Conservation (phyloP, 2,888 invertebrate species). For the Isotomurus palustris region DNA sequence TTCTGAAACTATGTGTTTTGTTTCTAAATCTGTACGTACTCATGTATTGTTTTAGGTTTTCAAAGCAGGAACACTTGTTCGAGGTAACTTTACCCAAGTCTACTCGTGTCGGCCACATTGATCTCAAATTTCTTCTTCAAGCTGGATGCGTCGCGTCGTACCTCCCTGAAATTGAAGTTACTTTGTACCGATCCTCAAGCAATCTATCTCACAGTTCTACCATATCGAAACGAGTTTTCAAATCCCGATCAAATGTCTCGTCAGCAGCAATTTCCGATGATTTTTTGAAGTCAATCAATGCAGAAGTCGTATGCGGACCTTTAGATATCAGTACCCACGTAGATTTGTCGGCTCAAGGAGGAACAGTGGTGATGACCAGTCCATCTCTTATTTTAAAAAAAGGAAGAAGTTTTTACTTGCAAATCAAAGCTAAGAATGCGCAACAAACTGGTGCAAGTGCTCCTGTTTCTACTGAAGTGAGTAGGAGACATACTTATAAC, state of each 20-base stretch:
- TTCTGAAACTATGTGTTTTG: neutral
- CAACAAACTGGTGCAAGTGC: too few relatives aligned
- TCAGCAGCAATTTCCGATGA: constrained; percentile 59
- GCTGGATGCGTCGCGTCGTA: constrained; percentile 61
- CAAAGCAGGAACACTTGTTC: constrained; percentile 89
- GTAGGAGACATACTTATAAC: too few relatives aligned
- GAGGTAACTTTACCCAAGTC: constrained; percentile 79
- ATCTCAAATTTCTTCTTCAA: constrained; percentile 78
- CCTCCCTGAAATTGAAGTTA: constrained; percentile 75
- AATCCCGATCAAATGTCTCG: neutral
- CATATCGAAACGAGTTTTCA: too few relatives aligned
- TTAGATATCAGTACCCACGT: constrained; percentile 73
- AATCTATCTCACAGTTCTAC: constrained; percentile 2
- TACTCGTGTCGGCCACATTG: constrained; percentile 78
- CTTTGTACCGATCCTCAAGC: constrained; percentile 50
- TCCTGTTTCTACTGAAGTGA: too few relatives aligned
- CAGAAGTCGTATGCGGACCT: constrained; percentile 86
- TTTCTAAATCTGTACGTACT: neutral
- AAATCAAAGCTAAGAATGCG: constrained; percentile 40
- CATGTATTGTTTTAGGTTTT: constrained; percentile 55
- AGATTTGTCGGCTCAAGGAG: constrained; percentile 78
- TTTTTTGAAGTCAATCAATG: constrained; percentile 79
- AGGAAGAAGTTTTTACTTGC: constrained; percentile 63
- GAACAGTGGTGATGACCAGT: constrained; percentile 78
- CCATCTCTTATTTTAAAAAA: constrained; percentile 74